Conservation (phyloP, 1,140 invertebrate species). For the Lucilia sericata region DNA sequence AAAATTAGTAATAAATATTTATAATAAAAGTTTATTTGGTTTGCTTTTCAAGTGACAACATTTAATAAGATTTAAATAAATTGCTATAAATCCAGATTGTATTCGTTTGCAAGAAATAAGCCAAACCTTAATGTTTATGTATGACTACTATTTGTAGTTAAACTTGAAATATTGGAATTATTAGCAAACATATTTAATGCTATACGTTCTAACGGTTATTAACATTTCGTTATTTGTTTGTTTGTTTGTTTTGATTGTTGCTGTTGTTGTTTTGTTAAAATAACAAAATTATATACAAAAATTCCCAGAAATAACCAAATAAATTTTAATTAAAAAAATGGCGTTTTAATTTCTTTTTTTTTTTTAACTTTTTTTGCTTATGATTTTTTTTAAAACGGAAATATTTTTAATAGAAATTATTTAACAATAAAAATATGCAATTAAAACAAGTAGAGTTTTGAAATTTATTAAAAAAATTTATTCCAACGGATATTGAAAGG, state of each 20-base stretch:
- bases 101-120: no score
- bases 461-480: no score
- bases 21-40: background rate
- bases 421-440: no score
- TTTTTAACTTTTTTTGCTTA: no score
- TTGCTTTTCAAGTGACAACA: background rate
- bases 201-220: constrained; percentile 7
- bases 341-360: background rate
- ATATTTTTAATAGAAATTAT: no score
- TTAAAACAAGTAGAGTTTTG: no score
- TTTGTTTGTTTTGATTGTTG: no score
- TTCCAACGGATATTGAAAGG: no score
- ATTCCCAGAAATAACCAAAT: no score
- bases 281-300: background rate
- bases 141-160: background rate
- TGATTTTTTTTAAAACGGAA: no score
- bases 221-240: background rate
- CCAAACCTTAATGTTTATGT: background rate
- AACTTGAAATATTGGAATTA: background rate
- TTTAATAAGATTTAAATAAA: constrained; percentile 13
- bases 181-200: background rate
- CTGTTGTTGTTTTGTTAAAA: background rate
- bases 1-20: background rate
- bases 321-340: background rate
- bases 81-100: no score